phyloP scores from a whole-genome alignment of 2,888 invertebrate species.

The Masnerella sp. region DNA sequence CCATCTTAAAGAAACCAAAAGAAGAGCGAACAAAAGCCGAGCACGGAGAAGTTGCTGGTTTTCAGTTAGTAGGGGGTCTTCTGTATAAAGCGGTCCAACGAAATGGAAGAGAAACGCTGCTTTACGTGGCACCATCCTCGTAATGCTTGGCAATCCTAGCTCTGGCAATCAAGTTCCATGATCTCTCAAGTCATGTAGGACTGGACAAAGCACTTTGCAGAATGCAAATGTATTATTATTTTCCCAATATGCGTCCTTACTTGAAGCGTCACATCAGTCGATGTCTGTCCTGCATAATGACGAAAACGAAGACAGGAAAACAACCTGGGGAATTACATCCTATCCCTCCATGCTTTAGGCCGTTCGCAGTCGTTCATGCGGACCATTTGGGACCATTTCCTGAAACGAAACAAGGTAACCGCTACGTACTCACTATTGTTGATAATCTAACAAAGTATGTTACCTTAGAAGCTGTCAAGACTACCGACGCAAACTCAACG shows the following conservation, averaged over 20 bases:
- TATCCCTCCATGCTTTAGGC: slow-evolving; percentile 59
- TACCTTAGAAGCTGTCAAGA: slow-evolving; percentile 8
- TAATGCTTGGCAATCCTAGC: background rate
- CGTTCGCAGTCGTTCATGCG: slow-evolving; percentile 60
- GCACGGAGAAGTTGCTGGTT: background rate
- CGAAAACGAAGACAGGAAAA: slow-evolving; percentile 56
- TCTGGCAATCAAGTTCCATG: slow-evolving; percentile 3
- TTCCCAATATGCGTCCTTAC: slow-evolving; percentile 53
- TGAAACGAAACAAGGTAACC: slow-evolving; percentile 13
- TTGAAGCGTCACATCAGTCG: slow-evolving; percentile 44
- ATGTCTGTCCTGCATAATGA: slow-evolving; percentile 63
- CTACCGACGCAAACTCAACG: slow-evolving; percentile 2
- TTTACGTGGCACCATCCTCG: background rate
- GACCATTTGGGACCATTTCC: slow-evolving; percentile 62
- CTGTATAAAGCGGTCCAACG: background rate
- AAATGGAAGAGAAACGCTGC: background rate
- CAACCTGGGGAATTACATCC: slow-evolving; percentile 59
- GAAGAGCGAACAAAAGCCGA: slow-evolving; percentile 18
- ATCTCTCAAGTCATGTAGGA: slow-evolving; percentile 14
- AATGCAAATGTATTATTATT: slow-evolving; percentile 56
- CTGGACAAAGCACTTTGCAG: slow-evolving; percentile 16
- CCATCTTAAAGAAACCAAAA: slow-evolving; percentile 14
- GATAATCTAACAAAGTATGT: slow-evolving; percentile 3
- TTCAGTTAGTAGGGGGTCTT: background rate
- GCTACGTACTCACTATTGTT: background rate